Evolutionary conservation across 2,888 invertebrate species (phyloP).

Genomic region (Hemithea aestivaria): DNA sequence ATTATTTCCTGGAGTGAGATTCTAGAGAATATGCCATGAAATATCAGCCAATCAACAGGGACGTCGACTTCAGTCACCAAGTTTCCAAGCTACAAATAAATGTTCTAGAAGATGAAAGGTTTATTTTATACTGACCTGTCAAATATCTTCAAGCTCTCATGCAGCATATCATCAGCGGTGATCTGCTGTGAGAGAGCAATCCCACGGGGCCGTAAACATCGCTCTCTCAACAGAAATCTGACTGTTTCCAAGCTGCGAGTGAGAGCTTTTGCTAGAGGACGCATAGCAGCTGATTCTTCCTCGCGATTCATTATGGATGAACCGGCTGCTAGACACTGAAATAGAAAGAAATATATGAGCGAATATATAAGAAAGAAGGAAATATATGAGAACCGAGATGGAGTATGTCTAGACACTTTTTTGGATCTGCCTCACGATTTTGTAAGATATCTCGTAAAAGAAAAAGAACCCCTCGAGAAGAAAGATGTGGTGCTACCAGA

Average conservation of each 20-base stretch:
- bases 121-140: constrained; percentile 41
- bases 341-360: constrained; percentile 35
- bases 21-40: no score
- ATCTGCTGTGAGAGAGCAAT: constrained; percentile 66
- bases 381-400: background rate
- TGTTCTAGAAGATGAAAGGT: background rate
- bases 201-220: constrained; percentile 85
- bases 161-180: constrained; percentile 82
- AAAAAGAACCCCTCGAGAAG: no score
- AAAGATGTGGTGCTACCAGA: no score
- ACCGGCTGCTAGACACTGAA: constrained; percentile 96
- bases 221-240: constrained; percentile 92
- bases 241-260: constrained; percentile 98
- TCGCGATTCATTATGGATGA: constrained; percentile 99
- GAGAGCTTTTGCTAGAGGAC: constrained; percentile 96
- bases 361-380: background rate
- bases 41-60: no score
- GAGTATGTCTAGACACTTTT: no score
- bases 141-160: constrained; percentile 86
- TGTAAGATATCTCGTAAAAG: no score
- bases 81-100: no score
- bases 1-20: no score
- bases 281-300: constrained; percentile 96
- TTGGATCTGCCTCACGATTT: no score
- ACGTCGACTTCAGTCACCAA: no score